Percentiles rank a stretch among this genome's conserved stretches.
Conservation (phyloP, 2,888 invertebrate genomes). For the Rhingia campestris region DNA sequence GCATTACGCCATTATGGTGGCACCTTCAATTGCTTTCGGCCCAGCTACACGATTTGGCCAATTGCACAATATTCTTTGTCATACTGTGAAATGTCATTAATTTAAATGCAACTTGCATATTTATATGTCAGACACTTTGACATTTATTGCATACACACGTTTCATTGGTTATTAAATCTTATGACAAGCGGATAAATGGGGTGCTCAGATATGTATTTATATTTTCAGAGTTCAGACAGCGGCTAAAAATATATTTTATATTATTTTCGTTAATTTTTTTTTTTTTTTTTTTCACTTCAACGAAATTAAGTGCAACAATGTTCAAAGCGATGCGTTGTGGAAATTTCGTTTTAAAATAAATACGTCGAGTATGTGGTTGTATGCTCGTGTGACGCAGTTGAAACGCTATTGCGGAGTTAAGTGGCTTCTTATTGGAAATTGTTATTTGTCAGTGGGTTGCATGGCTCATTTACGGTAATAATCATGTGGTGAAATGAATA, state of each 20-base stretch:
- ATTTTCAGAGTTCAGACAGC: not conserved
- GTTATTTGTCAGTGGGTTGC: too few species aligned
- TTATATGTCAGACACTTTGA: slow-evolving; percentile 25
- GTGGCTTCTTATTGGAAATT: too few species aligned
- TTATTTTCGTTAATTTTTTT: not conserved
- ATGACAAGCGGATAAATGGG: slow-evolving; percentile 12
- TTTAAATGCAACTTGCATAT: slow-evolving; percentile 27
- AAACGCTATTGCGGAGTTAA: too few species aligned
- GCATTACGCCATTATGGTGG: slow-evolving; percentile 7
- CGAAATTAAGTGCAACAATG: slow-evolving; percentile 4
- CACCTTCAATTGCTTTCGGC: not conserved
- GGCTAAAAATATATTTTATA: slow-evolving; percentile 11
- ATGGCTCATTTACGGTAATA: too few species aligned
- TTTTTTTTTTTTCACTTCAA: not conserved
- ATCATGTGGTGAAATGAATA: too few species aligned
- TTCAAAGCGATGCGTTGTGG: slow-evolving; percentile 2
- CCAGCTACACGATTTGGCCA: slow-evolving; percentile 9
- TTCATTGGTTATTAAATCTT: slow-evolving; percentile 9
- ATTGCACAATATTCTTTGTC: slow-evolving; percentile 15
- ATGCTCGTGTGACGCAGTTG: too few species aligned
- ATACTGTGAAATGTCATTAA: slow-evolving; percentile 28
- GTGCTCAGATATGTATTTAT: not conserved
- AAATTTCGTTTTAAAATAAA: not conserved
- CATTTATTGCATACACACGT: slow-evolving; percentile 9
- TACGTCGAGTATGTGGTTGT: too few species aligned